These are phyloP conservation scores for Drosophila paranaensis DNA, from an alignment of 2,888 invertebrate species.

Conservation along the genomic window DNA sequence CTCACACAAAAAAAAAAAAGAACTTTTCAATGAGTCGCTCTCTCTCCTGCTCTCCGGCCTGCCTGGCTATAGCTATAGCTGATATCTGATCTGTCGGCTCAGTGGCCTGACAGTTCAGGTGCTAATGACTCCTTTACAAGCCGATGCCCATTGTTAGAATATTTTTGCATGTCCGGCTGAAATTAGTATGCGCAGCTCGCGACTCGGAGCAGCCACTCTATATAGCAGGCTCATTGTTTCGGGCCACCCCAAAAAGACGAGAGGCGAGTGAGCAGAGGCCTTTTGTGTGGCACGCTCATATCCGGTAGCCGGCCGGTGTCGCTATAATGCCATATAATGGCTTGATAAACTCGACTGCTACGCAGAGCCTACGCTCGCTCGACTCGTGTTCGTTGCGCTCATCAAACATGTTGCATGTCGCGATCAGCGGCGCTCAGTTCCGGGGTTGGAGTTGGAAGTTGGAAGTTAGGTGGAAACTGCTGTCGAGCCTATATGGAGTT, in stretches of 20 bases:
- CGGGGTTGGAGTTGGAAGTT: constrained; percentile 36
- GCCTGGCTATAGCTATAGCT: neutral
- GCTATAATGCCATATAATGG: constrained; percentile 62
- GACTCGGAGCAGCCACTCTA: constrained; percentile 5
- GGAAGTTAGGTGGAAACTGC: constrained; percentile 5
- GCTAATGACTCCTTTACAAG: constrained; percentile 70
- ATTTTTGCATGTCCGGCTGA: constrained; percentile 53
- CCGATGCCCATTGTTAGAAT: constrained; percentile 49
- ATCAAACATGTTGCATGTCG: constrained; percentile 49
- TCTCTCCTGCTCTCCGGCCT: neutral
- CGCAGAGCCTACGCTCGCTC: neutral
- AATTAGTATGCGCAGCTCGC: constrained; percentile 46
- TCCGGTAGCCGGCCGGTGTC: constrained; percentile 70
- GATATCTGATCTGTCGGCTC: constrained; percentile 56
- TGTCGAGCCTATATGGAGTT: constrained; percentile 26
- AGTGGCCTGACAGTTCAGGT: constrained; percentile 65
- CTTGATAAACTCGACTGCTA: constrained; percentile 50
- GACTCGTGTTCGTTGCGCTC: neutral
- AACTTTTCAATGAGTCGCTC: neutral
- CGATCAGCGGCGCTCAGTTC: constrained; percentile 36
- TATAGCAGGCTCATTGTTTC: constrained; percentile 63
- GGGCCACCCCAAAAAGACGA: constrained; percentile 65
- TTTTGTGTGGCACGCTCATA: constrained; percentile 71
- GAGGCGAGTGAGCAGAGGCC: constrained; percentile 39
- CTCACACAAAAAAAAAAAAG: no score